phyloP scores from a whole-genome alignment of 2,888 invertebrate species.

The Vesta saturnalis region DNA sequence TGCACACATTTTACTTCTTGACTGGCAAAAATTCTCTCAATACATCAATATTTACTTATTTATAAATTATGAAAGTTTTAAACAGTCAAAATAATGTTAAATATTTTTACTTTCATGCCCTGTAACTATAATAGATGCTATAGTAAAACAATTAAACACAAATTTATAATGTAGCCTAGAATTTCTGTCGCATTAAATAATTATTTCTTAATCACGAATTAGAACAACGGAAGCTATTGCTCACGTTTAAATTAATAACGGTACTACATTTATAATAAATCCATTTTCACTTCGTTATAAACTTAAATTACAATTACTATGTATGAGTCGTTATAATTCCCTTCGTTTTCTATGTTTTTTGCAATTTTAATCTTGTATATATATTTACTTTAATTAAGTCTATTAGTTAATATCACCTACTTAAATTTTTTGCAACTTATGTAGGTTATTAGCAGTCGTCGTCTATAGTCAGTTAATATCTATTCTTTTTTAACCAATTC shows the following conservation, averaged over 20 bases:
- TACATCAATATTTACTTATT: too few species aligned
- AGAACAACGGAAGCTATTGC: conserved; percentile 10
- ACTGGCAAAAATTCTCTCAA: too few species aligned
- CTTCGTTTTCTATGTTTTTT: neutral
- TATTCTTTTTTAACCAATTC: too few species aligned
- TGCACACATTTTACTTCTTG: too few species aligned
- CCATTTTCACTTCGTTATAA: neutral
- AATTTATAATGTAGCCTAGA: conserved; percentile 13
- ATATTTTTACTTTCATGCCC: neutral
- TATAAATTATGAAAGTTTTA: too few species aligned
- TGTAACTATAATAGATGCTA: too few species aligned
- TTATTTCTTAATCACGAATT: conserved; percentile 12
- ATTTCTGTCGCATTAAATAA: neutral
- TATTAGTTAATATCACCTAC: too few species aligned
- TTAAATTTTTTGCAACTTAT: too few species aligned
- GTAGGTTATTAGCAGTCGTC: too few species aligned
- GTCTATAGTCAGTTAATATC: too few species aligned
- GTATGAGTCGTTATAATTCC: neutral
- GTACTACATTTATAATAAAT: neutral
- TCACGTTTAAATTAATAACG: conserved; percentile 8
- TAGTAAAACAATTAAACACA: neutral
- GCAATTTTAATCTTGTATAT: neutral
- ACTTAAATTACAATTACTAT: neutral
- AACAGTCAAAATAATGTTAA: neutral
- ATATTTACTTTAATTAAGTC: too few species aligned